Conservation (phyloP, 2,888 invertebrate species). For the Ptychoptera albimana region DNA sequence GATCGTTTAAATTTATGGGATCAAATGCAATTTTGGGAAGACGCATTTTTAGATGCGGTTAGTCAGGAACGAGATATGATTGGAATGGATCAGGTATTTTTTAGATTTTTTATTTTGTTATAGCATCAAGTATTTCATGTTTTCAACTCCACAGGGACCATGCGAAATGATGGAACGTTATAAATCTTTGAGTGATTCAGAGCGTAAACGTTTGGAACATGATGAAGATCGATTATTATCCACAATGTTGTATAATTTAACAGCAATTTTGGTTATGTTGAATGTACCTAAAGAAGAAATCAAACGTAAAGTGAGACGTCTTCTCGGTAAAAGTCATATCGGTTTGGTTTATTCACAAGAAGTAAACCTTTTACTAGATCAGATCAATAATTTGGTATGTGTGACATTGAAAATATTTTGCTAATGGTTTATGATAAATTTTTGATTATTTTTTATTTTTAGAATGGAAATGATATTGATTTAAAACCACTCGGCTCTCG, state of each 20-base stretch:
- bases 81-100: constrained; percentile 83
- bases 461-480: constrained; percentile 97
- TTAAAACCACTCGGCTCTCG: constrained; percentile 91
- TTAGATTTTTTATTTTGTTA: background rate
- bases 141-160: constrained; percentile 46
- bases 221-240: constrained; percentile 94
- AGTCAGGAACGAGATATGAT: constrained; percentile 96
- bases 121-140: background rate
- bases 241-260: constrained; percentile 90
- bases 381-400: constrained; percentile 81
- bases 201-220: constrained; percentile 86
- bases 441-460: constrained; percentile 15
- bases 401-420: constrained; percentile 1
- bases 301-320: constrained; percentile 70
- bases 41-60: constrained; percentile 95
- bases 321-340: constrained; percentile 96
- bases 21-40: constrained; percentile 99
- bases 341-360: constrained; percentile 95
- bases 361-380: constrained; percentile 90
- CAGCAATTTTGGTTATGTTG: constrained; percentile 89
- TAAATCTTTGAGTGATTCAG: constrained; percentile 80
- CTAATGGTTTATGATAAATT: background rate
- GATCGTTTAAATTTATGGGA: constrained; percentile 80
- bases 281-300: constrained; percentile 71
- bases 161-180: constrained; percentile 99